These are phyloP conservation scores for Hippocampus zosterae DNA, from an alignment of 2,113 vertebrate species.

Conservation along the genomic window DNA sequence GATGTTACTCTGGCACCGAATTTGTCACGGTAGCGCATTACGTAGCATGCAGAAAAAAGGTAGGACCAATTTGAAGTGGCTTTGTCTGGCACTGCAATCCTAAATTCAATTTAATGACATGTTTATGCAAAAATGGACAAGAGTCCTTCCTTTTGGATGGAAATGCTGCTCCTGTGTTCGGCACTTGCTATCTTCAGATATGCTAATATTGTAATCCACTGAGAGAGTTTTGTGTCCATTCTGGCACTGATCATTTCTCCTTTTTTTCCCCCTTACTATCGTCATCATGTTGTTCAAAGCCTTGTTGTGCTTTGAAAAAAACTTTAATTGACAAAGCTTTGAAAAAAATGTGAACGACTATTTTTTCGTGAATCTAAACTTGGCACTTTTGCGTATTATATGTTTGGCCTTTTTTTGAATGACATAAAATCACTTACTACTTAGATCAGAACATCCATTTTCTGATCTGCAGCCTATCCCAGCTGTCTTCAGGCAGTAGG, in stretches of 20 bases:
- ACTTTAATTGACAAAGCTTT: slow-evolving; percentile 18
- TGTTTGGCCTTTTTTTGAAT: not conserved
- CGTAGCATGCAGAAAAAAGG: not conserved
- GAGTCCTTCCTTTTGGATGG: not conserved
- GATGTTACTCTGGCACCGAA: not conserved
- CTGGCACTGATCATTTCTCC: slow-evolving; percentile 21
- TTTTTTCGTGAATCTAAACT: slow-evolving; percentile 23
- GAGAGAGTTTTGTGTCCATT: slow-evolving; percentile 24
- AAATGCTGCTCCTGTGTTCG: slow-evolving; percentile 8
- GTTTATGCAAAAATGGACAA: not conserved
- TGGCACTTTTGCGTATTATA: slow-evolving; percentile 16
- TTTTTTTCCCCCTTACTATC: not conserved
- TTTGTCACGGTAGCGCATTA: slow-evolving; percentile 13
- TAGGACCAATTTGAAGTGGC: not conserved
- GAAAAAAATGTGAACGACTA: slow-evolving; percentile 27
- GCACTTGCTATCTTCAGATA: slow-evolving; percentile 17
- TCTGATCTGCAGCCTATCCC: too few species aligned
- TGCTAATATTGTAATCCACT: slow-evolving; percentile 13
- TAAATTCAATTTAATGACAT: not conserved
- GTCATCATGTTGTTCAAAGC: slow-evolving; percentile 27
- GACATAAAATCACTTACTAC: not conserved
- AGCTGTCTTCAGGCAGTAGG: too few species aligned
- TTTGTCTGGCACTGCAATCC: not conserved
- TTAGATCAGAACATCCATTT: not conserved
- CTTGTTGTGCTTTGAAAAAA: slow-evolving; percentile 20